Percentiles rank a stretch among this genome's conserved stretches.
These are phyloP conservation scores for Theonella swinhoei DNA, from an alignment of 37 sponge, comb jelly and placozoan genomes.

Conservation along the genomic window DNA sequence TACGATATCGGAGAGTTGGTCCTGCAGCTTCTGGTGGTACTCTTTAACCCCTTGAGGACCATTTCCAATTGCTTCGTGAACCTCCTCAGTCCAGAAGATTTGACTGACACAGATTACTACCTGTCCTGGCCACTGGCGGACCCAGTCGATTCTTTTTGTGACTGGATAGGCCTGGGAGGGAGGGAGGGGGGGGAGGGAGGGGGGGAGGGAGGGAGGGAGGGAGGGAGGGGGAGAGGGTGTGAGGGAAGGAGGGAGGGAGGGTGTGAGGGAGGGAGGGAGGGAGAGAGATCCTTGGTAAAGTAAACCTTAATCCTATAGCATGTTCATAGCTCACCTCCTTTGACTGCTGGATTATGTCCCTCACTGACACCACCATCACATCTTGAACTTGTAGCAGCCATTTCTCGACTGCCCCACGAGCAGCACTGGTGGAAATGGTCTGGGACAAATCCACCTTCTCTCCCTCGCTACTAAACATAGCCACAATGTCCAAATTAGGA, in stretches of 20 bases:
- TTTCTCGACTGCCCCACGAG: conserved; percentile 98
- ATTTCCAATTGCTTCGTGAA: conserved; percentile 93
- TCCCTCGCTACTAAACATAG: conserved; percentile 96
- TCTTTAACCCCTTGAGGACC: conserved; percentile 88
- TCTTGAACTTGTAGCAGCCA: conserved; percentile 98
- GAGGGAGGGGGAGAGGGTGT: conserved; percentile 5
- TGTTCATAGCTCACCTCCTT: conserved; percentile 86
- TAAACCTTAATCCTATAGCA: too few relatives aligned
- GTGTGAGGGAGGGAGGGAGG: background rate
- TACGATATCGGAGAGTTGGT: conserved; percentile 91
- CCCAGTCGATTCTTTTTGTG: conserved; percentile 86
- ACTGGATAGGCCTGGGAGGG: conserved; percentile 83
- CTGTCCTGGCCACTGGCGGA: conserved; percentile 97
- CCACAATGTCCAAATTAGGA: conserved; percentile 86
- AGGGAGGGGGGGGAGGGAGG: background rate
- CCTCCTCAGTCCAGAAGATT: conserved; percentile 98
- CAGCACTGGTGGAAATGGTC: conserved; percentile 92
- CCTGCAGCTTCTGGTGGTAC: conserved; percentile 80
- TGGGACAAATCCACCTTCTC: conserved; percentile 92
- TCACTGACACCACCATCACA: conserved; percentile 80
- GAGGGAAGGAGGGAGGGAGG: background rate
- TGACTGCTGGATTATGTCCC: conserved; percentile 81
- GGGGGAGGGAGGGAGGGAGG: conserved; percentile 17
- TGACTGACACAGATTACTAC: conserved; percentile 91
- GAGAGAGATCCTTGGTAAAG: too few relatives aligned